Evolutionary conservation across 2,888 invertebrate genomes (phyloP), one percentile per base, ranked within the genome.

Genomic region (Girardia tigrina): DNA sequence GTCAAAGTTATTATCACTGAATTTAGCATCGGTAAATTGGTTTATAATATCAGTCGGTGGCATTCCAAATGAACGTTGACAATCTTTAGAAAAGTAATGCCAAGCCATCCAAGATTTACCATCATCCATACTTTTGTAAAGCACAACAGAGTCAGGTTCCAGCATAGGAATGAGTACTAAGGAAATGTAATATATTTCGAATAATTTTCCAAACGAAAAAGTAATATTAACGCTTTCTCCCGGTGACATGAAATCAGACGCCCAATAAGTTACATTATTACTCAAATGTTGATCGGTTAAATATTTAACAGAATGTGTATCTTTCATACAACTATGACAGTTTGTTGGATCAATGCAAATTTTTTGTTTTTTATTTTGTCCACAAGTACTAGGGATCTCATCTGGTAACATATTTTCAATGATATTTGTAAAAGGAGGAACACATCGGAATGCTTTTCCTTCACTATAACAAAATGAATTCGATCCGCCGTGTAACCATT

Each of bases 41-140:
- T n/a, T 56, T 12, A 36, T 36, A n/a, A 56, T 20, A 56, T 56
- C 56, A 6, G n/a, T 56, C 56, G 56, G 56, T 0, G 91, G 90
- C 72, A 91, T 87, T 0, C 91, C 91, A 85, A 94, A 98, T 77
- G 94, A 90, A 77, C 90, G 88, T 70, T 91, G 88, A 83, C 95
- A 95, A 82, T 93, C 91, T 78, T 91, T 91, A 78, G 94, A 94
- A 86, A 94, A 95, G 85, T 91, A 98, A 86, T 98, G 97, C 85
- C 95, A 95, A 20, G 97, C 93, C 81, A 93, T 91, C 97, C 97
- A 98, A 29, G 91, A 91, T 82, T 90, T 89, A 0, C 97, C 97
- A 84, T 91, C 91, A 85, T 98, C 95, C 85, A 91, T 90, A 82
- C 92, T 93, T 86, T 98, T 98, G 87, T 90, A 94, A 79, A 98